phyloP scores from a whole-genome alignment of 2,888 invertebrate species.

The Drosophila kambysellisi region DNA sequence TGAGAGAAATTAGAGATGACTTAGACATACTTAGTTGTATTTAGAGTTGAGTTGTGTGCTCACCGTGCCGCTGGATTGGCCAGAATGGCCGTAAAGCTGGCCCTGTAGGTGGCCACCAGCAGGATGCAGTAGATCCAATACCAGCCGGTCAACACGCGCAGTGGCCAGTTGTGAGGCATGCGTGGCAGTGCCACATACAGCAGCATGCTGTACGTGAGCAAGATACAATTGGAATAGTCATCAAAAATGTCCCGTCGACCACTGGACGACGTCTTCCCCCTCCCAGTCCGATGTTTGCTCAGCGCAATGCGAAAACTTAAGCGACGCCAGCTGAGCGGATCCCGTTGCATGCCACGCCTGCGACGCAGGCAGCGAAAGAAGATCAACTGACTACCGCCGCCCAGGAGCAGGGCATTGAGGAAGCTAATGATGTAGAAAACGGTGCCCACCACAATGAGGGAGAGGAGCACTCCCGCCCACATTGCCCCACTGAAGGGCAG shows the following conservation, averaged over 20 bases:
- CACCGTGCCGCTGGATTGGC: slow-evolving; percentile 90
- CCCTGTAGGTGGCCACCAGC: slow-evolving; percentile 92
- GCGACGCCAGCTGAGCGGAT: slow-evolving; percentile 45
- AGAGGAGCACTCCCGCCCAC: slow-evolving; percentile 91
- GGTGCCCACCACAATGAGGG: slow-evolving; percentile 88
- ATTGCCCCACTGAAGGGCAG: slow-evolving; percentile 91
- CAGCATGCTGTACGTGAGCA: slow-evolving; percentile 93
- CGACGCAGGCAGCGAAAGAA: slow-evolving; percentile 64
- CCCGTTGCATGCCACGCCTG: background rate
- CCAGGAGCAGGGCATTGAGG: slow-evolving; percentile 68
- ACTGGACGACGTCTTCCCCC: accelerated
- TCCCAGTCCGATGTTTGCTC: slow-evolving; percentile 48
- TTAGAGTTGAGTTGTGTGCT: background rate
- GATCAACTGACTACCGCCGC: slow-evolving; percentile 13
- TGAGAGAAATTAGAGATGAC: slow-evolving; percentile 71
- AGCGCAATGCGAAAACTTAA: slow-evolving; percentile 74
- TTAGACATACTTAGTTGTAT: background rate
- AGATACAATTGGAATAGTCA: slow-evolving; percentile 89
- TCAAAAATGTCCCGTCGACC: slow-evolving; percentile 88
- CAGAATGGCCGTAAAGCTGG: slow-evolving; percentile 93
- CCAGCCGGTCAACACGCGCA: slow-evolving; percentile 93
- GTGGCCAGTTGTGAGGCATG: slow-evolving; percentile 92
- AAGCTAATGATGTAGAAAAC: slow-evolving; percentile 89
- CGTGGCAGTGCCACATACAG: slow-evolving; percentile 91
- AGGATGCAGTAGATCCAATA: slow-evolving; percentile 94